Evolutionary conservation across 2,113 vertebrate genomes (phyloP).

Genomic region (Tringa solitaria): DNA sequence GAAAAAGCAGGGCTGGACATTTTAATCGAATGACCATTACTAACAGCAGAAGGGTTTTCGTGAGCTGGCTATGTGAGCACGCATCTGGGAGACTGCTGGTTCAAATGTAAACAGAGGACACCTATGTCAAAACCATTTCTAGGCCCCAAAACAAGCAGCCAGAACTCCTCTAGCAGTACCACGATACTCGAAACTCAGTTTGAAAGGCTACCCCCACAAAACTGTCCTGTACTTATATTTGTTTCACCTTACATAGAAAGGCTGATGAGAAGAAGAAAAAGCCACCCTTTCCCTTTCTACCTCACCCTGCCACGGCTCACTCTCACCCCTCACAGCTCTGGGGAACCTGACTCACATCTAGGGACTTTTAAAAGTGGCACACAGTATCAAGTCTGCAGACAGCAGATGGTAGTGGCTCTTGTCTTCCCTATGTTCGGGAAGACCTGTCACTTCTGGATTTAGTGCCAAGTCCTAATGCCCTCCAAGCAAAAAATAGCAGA

Average conservation of each 20-base stretch:
- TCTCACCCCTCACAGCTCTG: rapidly evolving
- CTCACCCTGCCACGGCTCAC: background rate
- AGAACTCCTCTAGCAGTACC: background rate
- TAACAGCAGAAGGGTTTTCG: background rate
- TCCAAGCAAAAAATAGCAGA: background rate
- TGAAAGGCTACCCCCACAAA: background rate
- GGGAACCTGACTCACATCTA: background rate
- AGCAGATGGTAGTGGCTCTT: background rate
- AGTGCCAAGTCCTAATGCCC: background rate
- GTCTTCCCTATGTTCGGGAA: background rate
- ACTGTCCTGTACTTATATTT: background rate
- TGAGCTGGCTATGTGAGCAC: background rate
- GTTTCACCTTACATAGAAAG: background rate
- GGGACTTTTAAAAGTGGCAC: background rate
- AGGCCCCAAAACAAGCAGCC: background rate
- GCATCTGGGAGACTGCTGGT: background rate
- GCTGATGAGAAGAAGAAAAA: background rate
- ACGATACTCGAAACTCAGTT: background rate
- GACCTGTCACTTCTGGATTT: background rate
- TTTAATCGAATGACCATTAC: background rate
- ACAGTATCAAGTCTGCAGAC: background rate
- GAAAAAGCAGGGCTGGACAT: background rate
- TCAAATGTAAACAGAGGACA: background rate
- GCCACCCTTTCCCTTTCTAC: too few relatives aligned
- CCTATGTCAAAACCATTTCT: background rate